Conservation (phyloP, 2,797 vertebrate genomes). For the Petrocephalus schoutedeni region DNA sequence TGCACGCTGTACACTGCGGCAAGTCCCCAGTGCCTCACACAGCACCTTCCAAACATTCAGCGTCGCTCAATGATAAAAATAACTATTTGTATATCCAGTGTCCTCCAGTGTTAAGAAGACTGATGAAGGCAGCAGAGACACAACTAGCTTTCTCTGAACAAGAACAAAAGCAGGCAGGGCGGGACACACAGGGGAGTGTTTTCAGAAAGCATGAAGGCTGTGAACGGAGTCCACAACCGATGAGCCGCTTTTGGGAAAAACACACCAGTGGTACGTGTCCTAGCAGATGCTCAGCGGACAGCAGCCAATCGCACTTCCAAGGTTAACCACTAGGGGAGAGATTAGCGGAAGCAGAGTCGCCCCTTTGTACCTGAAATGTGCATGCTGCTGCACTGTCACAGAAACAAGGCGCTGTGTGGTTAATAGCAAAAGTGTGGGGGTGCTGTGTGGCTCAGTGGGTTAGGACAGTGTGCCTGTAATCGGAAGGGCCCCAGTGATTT, state of each 20-base stretch:
- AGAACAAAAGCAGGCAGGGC: neutral
- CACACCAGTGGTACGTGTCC: slow-evolving; percentile 33
- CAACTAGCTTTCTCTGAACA: neutral
- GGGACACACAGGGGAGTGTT: slow-evolving; percentile 39
- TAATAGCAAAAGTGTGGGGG: neutral
- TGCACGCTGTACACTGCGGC: neutral
- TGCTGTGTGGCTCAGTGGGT: neutral
- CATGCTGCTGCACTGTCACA: neutral
- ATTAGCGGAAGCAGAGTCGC: neutral
- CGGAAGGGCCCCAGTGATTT: neutral
- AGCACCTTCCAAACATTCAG: neutral
- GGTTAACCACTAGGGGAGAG: neutral
- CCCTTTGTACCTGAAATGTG: neutral
- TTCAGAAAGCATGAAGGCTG: slow-evolving; percentile 13
- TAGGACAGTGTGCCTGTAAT: neutral
- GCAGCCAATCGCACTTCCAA: neutral
- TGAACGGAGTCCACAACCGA: neutral
- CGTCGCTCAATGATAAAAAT: neutral
- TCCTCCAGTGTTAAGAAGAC: neutral
- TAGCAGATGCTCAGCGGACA: slow-evolving; percentile 28
- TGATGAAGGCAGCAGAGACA: neutral
- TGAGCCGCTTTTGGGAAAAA: neutral
- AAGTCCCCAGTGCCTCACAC: neutral
- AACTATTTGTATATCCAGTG: neutral
- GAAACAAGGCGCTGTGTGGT: neutral